phyloP scores from a whole-genome alignment of 1,140 invertebrate genomes.

The Pectinophora gossypiella region DNA sequence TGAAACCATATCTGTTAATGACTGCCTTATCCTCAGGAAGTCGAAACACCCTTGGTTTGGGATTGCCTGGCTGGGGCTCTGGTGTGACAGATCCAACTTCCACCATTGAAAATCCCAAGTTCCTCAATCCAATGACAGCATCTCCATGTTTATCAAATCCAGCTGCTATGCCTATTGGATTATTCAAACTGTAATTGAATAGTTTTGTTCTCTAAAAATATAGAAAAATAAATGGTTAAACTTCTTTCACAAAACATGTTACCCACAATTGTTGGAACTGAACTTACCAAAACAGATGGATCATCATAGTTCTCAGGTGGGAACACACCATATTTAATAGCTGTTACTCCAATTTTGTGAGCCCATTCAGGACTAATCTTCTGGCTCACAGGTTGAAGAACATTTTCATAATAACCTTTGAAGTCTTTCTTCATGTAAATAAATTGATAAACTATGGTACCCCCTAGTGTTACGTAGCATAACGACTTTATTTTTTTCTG shows the following conservation, averaged over 20 bases:
- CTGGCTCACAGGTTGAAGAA: constrained; percentile 83
- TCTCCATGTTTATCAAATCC: constrained; percentile 99
- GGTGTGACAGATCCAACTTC: constrained; percentile 98
- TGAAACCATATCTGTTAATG: constrained; percentile 96
- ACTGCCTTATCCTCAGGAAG: constrained; percentile 90
- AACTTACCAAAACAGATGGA: constrained; percentile 78
- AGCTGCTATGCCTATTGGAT: constrained; percentile 97
- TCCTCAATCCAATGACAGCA: constrained; percentile 87
- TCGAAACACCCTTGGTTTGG: constrained; percentile 94
- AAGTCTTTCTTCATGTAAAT: constrained; percentile 82
- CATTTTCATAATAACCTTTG: constrained; percentile 84
- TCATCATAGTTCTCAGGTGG: constrained; percentile 78
- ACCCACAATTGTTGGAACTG: too few species aligned
- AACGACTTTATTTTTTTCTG: constrained; percentile 76
- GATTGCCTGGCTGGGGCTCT: constrained; percentile 92
- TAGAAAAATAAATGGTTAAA: constrained; percentile 6
- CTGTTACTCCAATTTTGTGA: constrained; percentile 84
- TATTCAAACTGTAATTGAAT: constrained; percentile 84
- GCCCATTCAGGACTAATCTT: constrained; percentile 85
- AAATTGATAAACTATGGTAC: constrained; percentile 77
- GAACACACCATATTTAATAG: constrained; percentile 85
- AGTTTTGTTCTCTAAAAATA: constrained; percentile 79
- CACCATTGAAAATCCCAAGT: constrained; percentile 95
- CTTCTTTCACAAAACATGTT: too few species aligned
- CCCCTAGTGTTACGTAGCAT: constrained; percentile 77